Evolutionary conservation across 2,797 vertebrate species (phyloP), one percentile per base, ranked within the genome.

Genomic region (Oreortyx pictus): DNA sequence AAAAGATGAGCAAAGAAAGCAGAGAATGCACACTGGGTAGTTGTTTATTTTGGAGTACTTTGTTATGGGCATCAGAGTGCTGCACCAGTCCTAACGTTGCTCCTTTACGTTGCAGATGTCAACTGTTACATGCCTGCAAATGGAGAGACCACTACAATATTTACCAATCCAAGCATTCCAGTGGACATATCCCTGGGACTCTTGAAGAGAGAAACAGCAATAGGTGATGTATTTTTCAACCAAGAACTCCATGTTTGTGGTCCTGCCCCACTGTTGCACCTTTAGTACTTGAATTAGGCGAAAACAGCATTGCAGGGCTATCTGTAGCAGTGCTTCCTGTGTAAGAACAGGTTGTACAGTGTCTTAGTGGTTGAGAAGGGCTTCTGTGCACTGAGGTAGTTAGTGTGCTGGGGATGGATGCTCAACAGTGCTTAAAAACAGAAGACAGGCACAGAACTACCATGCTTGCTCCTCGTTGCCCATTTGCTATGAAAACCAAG

Each of bases 81-180:
- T 7, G 43, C 56, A 13, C 39, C 14, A 7, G 24, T n/a, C 43
- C 41, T 57, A 37, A 68, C 20, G 0, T 0, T 1, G 35, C 22
- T 29, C 14, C 64, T 43, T 88, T 9, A 20, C 35, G 5, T 60
- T 72, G 14, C 95, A 52, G 50, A 52, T 54, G 52, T 54, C 52
- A 54, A 18, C 52, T 99, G 99, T 93, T 98, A 97, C 96, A 99
- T 99, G 99, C 99, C 99, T 0, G 99, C 98, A 14, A 99, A 99
- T 0, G 99, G 99, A 2, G 99, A 99, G 97, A 99, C 99, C 0
- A 96, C 88, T 1, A 98, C 98, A 0, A 93, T 99, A 67, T 97
- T 98, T 6, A 99, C 99, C 3, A 99, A 98, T 92, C 99, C 99
- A 90, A 98, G 98, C 88, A 99, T 99, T 33, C 99, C 99, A 0